Evolutionary conservation across 2,888 invertebrate genomes (phyloP).

Genomic region (Leptopterna dolabrata): DNA sequence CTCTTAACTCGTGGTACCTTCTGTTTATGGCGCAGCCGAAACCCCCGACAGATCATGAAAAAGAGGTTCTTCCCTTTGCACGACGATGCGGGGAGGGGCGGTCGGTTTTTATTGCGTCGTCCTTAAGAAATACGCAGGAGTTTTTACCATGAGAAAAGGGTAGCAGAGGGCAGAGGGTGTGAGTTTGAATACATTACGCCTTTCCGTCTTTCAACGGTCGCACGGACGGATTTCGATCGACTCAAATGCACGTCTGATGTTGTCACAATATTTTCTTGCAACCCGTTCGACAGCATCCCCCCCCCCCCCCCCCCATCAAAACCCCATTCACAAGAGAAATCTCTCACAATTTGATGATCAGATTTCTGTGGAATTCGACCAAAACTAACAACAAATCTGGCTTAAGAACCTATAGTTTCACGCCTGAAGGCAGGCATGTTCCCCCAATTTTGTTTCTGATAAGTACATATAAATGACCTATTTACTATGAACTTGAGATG

Average conservation of each 20-base stretch:
- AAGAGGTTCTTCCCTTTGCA: not conserved
- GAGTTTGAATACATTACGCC: not conserved
- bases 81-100: not conserved
- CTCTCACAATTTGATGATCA: no score
- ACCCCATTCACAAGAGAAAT: no score
- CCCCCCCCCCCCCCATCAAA: no score
- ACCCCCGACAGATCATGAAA: not conserved
- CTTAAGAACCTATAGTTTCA: no score
- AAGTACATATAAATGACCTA: no score
- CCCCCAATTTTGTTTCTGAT: no score
- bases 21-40: not conserved
- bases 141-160: constrained; percentile 1
- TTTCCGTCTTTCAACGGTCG: not conserved
- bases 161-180: not conserved
- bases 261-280: not conserved
- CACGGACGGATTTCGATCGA: not conserved
- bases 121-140: not conserved
- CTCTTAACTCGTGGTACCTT: not conserved
- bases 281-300: no score
- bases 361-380: no score
- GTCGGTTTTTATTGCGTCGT: not conserved
- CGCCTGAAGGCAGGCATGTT: no score
- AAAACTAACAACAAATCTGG: no score
- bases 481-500: no score
- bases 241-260: not conserved